Conservation (phyloP, 2,888 invertebrate species). For the Stramonita haemastoma region DNA sequence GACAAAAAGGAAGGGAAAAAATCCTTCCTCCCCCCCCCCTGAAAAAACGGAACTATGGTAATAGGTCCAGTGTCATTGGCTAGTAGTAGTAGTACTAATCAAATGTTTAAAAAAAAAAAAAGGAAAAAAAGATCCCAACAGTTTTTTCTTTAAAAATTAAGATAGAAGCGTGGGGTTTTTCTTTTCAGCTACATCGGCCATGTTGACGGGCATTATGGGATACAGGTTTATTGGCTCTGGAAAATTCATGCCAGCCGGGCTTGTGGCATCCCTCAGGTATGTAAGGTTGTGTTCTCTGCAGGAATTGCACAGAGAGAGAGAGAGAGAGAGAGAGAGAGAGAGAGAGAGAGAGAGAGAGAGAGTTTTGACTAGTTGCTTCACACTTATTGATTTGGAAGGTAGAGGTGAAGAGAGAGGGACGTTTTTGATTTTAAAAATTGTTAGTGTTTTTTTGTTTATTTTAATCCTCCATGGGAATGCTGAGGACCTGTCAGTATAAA, state of each 20-base stretch:
- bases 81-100: too few species aligned
- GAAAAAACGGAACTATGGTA: too few species aligned
- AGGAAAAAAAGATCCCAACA: not conserved
- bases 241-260: conserved; percentile 97
- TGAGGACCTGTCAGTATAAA: too few species aligned
- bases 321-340: not conserved
- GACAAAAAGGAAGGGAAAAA: too few species aligned
- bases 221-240: conserved; percentile 88
- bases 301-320: not conserved
- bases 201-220: conserved; percentile 94
- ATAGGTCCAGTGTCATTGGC: too few species aligned
- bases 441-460: too few species aligned
- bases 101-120: too few species aligned
- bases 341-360: not conserved
- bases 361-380: not conserved
- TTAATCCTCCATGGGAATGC: too few species aligned
- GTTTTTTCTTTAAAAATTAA: not conserved
- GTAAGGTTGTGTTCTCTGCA: not conserved
- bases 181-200: conserved; percentile 76
- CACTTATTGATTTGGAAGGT: too few species aligned
- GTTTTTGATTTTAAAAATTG: too few species aligned
- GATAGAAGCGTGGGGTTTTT: not conserved
- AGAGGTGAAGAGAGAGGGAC: too few species aligned
- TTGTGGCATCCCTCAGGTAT: conserved; percentile 81
- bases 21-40: too few species aligned